Evolutionary conservation across 2,797 vertebrate species (phyloP), one percentile per base, ranked within the genome.

Genomic region (Ammospiza maritima): DNA sequence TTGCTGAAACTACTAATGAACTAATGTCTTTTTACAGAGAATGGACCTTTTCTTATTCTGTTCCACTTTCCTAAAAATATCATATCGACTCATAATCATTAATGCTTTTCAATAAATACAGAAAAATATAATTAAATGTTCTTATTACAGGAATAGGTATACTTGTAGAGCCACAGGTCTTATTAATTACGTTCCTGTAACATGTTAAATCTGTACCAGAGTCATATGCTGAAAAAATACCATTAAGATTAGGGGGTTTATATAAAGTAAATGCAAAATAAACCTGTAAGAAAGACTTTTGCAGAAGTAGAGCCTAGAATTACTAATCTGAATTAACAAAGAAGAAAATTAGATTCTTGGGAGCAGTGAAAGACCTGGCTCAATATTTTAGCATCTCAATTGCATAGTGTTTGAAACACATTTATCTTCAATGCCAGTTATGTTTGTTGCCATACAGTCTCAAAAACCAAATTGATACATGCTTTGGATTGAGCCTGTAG

Each of bases 171-270:
- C 21, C 38, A 77, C 15, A 32, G 16, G 11, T 60, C 18, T 70
- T 74, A 80, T 74, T 81, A 29, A 45, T 75, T 73, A 48, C 13
- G 8, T 77, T 91, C 13, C 50, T 42, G 23, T 84, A 91, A 53
- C 14, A 21, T 40, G 67, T 29, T 58, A 57, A 72, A 53, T 54
- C 47, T 53, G 69, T 62, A 70, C 4, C 38, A 12, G 12, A 40
- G 5, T 73, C 69, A 77, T 40, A 77, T 56, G 38, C 9, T 61
- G 54, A 40, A 72, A 85, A 92, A 83, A 20, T 36, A 17, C 13
- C 9, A 9, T 32, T 45, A 60, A 44, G 16, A 65, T 38, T 25
- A 47, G 4, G 7, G 25, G 0, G 0, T 6, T 57, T 69, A 32
- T 40, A 23, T 26, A 22, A 80, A 76, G 8, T 20, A 8, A 0